Percentiles rank a stretch among this genome's conserved stretches.
These are phyloP conservation scores for Galagoides demidoff DNA, from an alignment of 2,797 vertebrate genomes.

Conservation along the genomic window DNA sequence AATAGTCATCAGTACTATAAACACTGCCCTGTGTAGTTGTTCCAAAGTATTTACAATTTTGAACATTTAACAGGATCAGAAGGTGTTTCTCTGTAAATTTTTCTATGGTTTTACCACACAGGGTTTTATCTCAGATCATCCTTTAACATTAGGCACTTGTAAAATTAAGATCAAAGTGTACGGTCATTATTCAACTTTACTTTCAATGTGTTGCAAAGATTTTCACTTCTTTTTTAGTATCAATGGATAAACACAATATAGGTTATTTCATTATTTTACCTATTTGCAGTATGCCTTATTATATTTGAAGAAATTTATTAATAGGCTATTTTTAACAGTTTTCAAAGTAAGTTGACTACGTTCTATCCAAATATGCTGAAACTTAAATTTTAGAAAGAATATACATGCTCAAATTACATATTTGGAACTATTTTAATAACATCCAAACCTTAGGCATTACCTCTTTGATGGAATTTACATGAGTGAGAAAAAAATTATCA, in stretches of 20 bases:
- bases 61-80: neutral
- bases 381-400: constrained; percentile 47
- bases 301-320: neutral
- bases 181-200: constrained; percentile 15
- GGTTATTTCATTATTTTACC: constrained; percentile 9
- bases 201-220: neutral
- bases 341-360: neutral
- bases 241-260: neutral
- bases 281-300: neutral
- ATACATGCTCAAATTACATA: neutral
- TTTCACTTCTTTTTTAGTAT: neutral
- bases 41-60: constrained; percentile 43
- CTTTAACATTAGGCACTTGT: neutral
- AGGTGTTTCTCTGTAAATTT: neutral
- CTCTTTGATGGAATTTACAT: neutral
- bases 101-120: neutral
- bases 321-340: neutral
- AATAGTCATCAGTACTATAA: neutral
- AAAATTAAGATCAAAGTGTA: neutral
- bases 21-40: neutral
- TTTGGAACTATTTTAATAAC: neutral
- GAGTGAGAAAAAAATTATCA: neutral
- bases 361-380: neutral
- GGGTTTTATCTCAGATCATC: neutral
- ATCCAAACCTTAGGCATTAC: neutral